phyloP scores from a whole-genome alignment of 2,888 invertebrate genomes.

The Sarcophaga subvicina region DNA sequence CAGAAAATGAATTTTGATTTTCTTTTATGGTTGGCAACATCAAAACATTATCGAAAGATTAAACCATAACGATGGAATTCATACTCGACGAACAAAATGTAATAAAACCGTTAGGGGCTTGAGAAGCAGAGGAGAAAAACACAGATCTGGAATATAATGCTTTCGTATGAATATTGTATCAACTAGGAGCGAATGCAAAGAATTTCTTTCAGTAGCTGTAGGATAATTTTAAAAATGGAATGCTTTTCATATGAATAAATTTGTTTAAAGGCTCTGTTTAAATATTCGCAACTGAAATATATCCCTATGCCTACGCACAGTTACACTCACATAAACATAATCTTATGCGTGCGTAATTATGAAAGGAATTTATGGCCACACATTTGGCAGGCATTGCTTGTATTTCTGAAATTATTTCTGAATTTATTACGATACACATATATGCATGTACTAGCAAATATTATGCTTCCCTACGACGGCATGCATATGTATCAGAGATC shows the following conservation, averaged over 20 bases:
- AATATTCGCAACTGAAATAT: not conserved
- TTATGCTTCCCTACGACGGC: not conserved
- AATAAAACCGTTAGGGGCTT: not conserved
- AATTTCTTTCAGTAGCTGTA: too few relatives aligned
- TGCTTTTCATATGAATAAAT: not conserved
- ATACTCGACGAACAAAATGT: not conserved
- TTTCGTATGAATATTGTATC: too few relatives aligned
- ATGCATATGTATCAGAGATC: not conserved
- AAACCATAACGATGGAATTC: slow-evolving; percentile 35
- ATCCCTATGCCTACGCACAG: not conserved
- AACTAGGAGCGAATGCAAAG: too few relatives aligned
- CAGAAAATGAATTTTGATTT: slow-evolving; percentile 46
- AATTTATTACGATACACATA: not conserved
- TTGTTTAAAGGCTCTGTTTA: not conserved
- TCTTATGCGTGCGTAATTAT: not conserved
- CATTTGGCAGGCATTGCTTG: too few relatives aligned
- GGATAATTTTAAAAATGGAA: too few relatives aligned
- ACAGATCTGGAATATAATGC: not conserved
- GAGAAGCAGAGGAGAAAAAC: not conserved
- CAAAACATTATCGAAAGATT: slow-evolving; percentile 32
- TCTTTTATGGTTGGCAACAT: slow-evolving; percentile 20
- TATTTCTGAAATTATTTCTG: not conserved
- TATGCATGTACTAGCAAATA: not conserved
- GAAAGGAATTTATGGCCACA: not conserved
- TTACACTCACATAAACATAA: too few relatives aligned